Conservation (phyloP, 1,140 invertebrate genomes). For the Pseudomyrmex concolor region DNA sequence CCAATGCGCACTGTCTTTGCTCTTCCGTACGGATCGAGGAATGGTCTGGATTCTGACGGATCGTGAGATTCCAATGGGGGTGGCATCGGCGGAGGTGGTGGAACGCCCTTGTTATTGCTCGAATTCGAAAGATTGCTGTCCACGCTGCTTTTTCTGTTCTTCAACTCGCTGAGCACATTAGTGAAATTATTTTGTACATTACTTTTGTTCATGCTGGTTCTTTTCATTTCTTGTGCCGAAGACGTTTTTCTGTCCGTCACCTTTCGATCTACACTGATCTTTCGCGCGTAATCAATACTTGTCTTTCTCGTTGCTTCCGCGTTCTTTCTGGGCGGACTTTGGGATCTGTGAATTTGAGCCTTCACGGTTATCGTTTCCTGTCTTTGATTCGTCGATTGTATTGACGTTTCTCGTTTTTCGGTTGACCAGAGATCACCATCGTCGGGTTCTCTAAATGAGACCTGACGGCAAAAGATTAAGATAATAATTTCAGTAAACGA, state of each 20-base stretch:
- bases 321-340: slow-evolving; percentile 82
- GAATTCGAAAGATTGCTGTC: slow-evolving; percentile 85
- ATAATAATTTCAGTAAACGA: not conserved
- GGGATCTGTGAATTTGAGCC: slow-evolving; percentile 85
- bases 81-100: slow-evolving; percentile 94
- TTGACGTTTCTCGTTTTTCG: slow-evolving; percentile 72
- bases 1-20: slow-evolving; percentile 98
- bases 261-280: slow-evolving; percentile 81
- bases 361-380: slow-evolving; percentile 84
- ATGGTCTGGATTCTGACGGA: slow-evolving; percentile 91
- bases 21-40: slow-evolving; percentile 95
- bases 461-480: slow-evolving; percentile 63
- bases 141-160: slow-evolving; percentile 87
- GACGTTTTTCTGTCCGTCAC: slow-evolving; percentile 70
- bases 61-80: slow-evolving; percentile 92
- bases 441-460: slow-evolving; percentile 78
- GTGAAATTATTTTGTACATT: slow-evolving; percentile 86
- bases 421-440: slow-evolving; percentile 79
- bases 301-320: slow-evolving; percentile 75
- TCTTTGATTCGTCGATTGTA: slow-evolving; percentile 75
- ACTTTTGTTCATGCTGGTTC: slow-evolving; percentile 76
- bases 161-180: slow-evolving; percentile 86
- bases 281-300: slow-evolving; percentile 79
- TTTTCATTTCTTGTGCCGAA: slow-evolving; percentile 74
- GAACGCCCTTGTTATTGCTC: slow-evolving; percentile 86